phyloP scores from a whole-genome alignment of 2,888 invertebrate genomes.

The Leucoma salicis region DNA sequence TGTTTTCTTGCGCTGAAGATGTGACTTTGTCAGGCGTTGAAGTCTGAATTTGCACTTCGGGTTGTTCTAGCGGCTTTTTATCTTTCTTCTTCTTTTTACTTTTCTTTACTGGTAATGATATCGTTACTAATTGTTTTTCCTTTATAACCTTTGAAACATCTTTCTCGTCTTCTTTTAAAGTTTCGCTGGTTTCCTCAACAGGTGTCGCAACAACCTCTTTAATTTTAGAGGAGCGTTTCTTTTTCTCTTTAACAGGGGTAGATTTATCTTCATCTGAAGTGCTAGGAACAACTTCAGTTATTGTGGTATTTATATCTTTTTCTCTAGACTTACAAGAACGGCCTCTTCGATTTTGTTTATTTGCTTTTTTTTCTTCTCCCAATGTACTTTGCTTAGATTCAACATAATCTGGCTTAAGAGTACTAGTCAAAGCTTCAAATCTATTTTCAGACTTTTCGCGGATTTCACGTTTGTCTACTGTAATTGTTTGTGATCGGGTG shows the following conservation, averaged over 20 bases:
- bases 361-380: conserved; percentile 42
- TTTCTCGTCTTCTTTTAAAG: conserved; percentile 17
- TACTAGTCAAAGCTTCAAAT: conserved; percentile 56
- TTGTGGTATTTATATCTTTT: conserved; percentile 55
- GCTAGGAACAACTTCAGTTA: conserved; percentile 30
- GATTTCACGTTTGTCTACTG: conserved; percentile 35
- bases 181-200: conserved; percentile 24
- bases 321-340: conserved; percentile 66
- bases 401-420: conserved; percentile 45
- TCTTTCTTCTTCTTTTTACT: conserved; percentile 63
- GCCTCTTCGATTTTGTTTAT: conserved; percentile 48
- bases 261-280: conserved; percentile 55
- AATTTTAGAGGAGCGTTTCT: conserved; percentile 54
- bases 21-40: conserved; percentile 31
- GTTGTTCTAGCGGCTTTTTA: conserved; percentile 38
- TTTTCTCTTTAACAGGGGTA: conserved; percentile 58
- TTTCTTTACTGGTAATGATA: conserved; percentile 36
- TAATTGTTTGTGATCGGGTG: conserved; percentile 51
- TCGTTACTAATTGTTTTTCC: conserved; percentile 20
- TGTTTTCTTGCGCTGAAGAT: conserved; percentile 36
- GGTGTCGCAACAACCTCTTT: conserved; percentile 42
- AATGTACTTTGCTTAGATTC: conserved; percentile 37
- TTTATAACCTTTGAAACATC: not conserved
- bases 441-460: conserved; percentile 62
- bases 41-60: conserved; percentile 26